Evolutionary conservation across 2,113 vertebrate species (phyloP).

Genomic region (Halcyon senegalensis): DNA sequence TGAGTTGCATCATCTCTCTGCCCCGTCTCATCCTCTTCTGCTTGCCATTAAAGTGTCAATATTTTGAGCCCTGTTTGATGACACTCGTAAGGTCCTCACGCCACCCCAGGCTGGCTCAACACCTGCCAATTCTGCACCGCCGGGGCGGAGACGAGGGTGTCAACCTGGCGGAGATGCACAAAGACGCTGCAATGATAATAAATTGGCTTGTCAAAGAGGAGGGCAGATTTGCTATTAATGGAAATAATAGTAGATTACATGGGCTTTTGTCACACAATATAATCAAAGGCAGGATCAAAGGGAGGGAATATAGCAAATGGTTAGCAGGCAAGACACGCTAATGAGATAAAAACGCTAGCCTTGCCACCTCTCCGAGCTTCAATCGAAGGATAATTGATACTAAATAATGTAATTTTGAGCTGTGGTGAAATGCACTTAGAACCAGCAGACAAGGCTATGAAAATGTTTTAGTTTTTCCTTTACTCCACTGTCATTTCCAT

Average conservation of each 20-base stretch:
- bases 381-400: slow-evolving; percentile 73
- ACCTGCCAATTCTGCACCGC: slow-evolving; percentile 42
- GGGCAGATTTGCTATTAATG: slow-evolving; percentile 77
- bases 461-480: slow-evolving; percentile 47
- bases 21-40: not conserved
- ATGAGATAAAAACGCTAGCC: slow-evolving; percentile 78
- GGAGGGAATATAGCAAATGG: slow-evolving; percentile 73
- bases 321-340: slow-evolving; percentile 78
- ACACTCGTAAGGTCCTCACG: not conserved
- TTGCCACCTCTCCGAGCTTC: slow-evolving; percentile 68
- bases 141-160: not conserved
- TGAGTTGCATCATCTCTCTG: rapidly evolving
- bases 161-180: slow-evolving; percentile 57
- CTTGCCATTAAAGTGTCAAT: slow-evolving; percentile 1
- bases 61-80: not conserved
- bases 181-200: slow-evolving; percentile 62
- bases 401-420: slow-evolving; percentile 70
- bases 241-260: slow-evolving; percentile 81
- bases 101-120: slow-evolving; percentile 16
- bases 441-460: slow-evolving; percentile 41
- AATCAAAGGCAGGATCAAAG: slow-evolving; percentile 81
- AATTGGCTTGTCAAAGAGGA: slow-evolving; percentile 79
- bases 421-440: slow-evolving; percentile 70
- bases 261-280: slow-evolving; percentile 70
- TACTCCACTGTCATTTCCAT: slow-evolving; percentile 45